phyloP scores from a whole-genome alignment of 2,113 vertebrate species.

The Galemys pyrenaicus region DNA sequence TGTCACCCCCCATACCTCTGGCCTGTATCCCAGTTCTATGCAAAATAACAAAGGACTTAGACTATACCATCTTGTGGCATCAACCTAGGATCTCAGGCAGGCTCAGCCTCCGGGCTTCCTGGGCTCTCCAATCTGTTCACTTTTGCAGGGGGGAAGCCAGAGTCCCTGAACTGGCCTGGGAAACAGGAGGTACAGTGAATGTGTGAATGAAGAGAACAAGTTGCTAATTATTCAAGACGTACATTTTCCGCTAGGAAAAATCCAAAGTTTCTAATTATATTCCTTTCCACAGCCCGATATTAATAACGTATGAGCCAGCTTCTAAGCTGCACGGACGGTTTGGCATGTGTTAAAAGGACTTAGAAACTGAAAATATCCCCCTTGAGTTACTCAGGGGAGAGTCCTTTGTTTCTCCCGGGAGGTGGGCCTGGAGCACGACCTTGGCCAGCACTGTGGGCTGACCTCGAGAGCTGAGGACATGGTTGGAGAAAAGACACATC shows the following conservation, averaged over 20 bases:
- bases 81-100: background rate
- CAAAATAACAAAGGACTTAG: too few relatives aligned
- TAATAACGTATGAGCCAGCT: slow-evolving; percentile 16
- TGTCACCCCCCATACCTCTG: too few relatives aligned
- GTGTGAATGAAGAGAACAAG: background rate
- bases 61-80: background rate
- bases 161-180: background rate
- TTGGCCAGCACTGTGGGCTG: background rate
- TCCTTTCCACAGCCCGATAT: slow-evolving; percentile 7
- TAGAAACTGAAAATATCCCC: background rate
- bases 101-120: background rate
- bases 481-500: background rate
- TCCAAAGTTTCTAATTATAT: slow-evolving; percentile 5
- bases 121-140: background rate
- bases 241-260: background rate
- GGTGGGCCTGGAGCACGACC: too few relatives aligned
- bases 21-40: too few relatives aligned
- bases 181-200: background rate
- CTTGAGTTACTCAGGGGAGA: background rate
- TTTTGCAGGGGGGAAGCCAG: background rate
- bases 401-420: background rate
- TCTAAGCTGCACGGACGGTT: background rate
- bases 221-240: background rate
- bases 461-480: background rate
- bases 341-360: slow-evolving; percentile 5